Base-by-base conservation (phyloP, 2,797 vertebrate genomes). In the Crypturellus tataupa region DNA sequence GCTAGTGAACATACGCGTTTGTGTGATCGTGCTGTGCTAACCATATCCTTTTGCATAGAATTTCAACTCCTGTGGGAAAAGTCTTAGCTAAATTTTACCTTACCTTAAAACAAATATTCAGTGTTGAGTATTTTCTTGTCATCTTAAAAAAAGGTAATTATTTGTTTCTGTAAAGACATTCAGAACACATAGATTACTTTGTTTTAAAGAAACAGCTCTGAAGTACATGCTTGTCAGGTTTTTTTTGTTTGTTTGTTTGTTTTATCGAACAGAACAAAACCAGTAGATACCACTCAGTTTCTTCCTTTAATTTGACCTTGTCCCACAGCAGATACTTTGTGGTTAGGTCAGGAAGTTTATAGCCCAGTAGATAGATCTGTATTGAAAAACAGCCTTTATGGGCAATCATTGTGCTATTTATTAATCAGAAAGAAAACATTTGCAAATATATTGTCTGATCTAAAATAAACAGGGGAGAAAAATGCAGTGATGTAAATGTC, bases 81-180 rank as follows among this genome's bases (percentile, higher is more conserved):
- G 42, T 33, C 27, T 71, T 71, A 35, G 80, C 53, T 51, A 59
- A 76, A 33, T 88, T 80, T 81, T 92, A 75, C 21, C 55, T 67
- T 89, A 70, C 55, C 81, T 85, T 88, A 80, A 75, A 94, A 73
- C 35, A 76, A 85, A 93, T 76, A 31, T 85, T 53, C 63, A 80
- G 53, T 64, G 53, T 21, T 69, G 21, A 56, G 49, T 83, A 78
- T 83, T 65, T 58, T 80, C 62, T 10, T 18, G 15, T 56, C 27
- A 25, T 67, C 7, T 44, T 51, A 62, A 86, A 71, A 24, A 11
- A 49, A 17, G 19, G 56, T 2, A 8, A 64, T 33, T 35, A 51
- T 35, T 33, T 81, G 63, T 17, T 60, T 27, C 53, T 56, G n/a
- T 56, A 27, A 80, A 69, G 62, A 12, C 25, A 14, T 19, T 55